A percentile compares a stretch with the other conserved stretches of the same genome.
phyloP scores from a whole-genome alignment of 2,113 vertebrate species.

The Psilopsiagon aymara region DNA sequence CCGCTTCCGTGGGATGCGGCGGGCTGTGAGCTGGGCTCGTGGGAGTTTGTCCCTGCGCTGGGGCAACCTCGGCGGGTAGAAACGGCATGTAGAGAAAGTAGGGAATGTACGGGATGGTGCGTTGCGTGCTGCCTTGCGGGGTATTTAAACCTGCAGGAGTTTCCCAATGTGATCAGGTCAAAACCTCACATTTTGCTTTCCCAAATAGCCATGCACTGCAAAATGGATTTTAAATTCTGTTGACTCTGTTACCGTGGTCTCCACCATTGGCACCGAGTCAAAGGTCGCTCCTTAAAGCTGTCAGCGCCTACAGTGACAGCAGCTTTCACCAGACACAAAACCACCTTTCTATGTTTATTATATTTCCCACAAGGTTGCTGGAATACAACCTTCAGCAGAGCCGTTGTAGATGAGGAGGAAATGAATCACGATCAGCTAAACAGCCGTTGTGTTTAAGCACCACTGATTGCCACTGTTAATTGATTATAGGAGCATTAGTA shows the following conservation, averaged over 20 bases:
- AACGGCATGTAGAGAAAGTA: not conserved
- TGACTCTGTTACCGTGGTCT: not conserved
- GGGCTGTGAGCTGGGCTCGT: not conserved
- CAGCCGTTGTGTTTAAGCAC: not conserved
- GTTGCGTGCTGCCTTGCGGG: not conserved
- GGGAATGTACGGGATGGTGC: not conserved
- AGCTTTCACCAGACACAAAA: not conserved
- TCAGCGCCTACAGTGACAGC: not conserved
- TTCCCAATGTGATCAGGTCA: not conserved
- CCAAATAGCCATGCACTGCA: rapidly evolving
- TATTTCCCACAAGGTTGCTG: not conserved
- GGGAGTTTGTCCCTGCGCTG: not conserved
- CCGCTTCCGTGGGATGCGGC: not conserved
- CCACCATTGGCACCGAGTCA: not conserved
- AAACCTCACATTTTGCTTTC: not conserved
- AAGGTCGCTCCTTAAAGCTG: not conserved
- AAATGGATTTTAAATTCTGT: not conserved
- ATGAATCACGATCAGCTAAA: not conserved
- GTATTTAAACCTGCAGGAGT: not conserved
- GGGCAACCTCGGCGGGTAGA: not conserved
- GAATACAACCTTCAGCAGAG: not conserved
- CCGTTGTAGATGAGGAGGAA: not conserved
- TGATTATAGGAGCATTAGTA: not conserved
- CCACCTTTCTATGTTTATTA: not conserved
- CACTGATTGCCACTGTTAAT: not conserved